These are phyloP conservation scores for Drosophila nebulosa DNA, from an alignment of 1,140 invertebrate genomes.

Conservation along the genomic window DNA sequence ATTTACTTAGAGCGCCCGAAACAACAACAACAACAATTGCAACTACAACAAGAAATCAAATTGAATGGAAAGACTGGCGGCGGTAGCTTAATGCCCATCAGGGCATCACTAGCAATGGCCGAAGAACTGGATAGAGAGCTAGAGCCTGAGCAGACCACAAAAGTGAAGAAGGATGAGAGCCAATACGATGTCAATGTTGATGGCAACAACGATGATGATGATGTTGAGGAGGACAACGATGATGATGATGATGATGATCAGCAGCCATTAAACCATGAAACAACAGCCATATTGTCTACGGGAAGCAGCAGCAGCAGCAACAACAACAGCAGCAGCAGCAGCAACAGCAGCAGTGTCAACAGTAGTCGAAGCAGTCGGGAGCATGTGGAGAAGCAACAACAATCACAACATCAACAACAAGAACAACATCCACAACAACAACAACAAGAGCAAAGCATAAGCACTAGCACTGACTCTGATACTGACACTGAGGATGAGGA, in stretches of 20 bases:
- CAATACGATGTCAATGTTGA: slow-evolving; percentile 42
- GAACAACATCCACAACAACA: slow-evolving; percentile 28
- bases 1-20: slow-evolving; percentile 70
- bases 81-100: slow-evolving; percentile 46
- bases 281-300: slow-evolving; percentile 57
- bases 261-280: slow-evolving; percentile 67
- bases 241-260: slow-evolving; percentile 70
- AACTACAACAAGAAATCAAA: slow-evolving; percentile 43
- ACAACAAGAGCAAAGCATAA: slow-evolving; percentile 45
- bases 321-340: no score
- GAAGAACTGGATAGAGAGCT: slow-evolving; percentile 62
- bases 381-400: slow-evolving; percentile 43
- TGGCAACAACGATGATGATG: background rate
- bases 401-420: slow-evolving; percentile 24
- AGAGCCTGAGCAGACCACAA: slow-evolving; percentile 35
- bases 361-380: slow-evolving; percentile 32
- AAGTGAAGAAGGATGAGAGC: slow-evolving; percentile 74
- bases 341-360: slow-evolving; percentile 29
- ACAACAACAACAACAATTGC: slow-evolving; percentile 8
- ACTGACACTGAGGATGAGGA: slow-evolving; percentile 71
- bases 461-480: slow-evolving; percentile 40
- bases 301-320: slow-evolving; percentile 39
- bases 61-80: slow-evolving; percentile 24
- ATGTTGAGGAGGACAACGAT: slow-evolving; percentile 15
- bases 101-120: slow-evolving; percentile 57